Evolutionary conservation across 2,888 invertebrate genomes (phyloP), one percentile per base, ranked within the genome.

Genomic region (Acholoe squamosa): DNA sequence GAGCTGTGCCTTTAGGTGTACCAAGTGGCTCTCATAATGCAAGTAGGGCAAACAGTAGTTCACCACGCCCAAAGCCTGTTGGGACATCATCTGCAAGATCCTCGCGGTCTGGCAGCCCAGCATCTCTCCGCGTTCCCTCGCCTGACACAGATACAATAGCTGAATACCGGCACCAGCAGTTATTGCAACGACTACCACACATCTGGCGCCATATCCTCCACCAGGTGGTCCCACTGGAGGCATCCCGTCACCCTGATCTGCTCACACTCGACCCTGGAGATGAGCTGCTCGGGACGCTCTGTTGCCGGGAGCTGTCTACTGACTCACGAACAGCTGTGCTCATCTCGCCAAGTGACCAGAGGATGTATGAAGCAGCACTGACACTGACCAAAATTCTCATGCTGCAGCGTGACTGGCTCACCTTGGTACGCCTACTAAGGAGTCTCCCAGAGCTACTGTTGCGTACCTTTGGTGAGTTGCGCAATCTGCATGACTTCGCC

Each of bases 151-250:
- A 25, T 25, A 94, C 95, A 91, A 94, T 95, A 31, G 93, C 93
- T 77, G 95, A 95, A 91, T 95, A 95, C 90, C 93, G 94, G 0
- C 95, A 95, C 90, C 94, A 94, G 34, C 94, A 94, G 91, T 92
- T 95, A 33, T 93, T 93, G 0, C 92, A 94, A 22, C 94, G 94
- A 31, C 94, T 94, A 91, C 94, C 94, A 0, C 92, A 93, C 34
- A 92, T 95, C 84, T 93, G 94, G 92, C 93, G 94, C 51, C 95
- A 94, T 89, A 91, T 95, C n/a, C 61, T 89, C 31, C 67, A 34
- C 34, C 89, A 89, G 43, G 67, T 89, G 22, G 34, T 89, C 10
- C 89, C 89, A n/a, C 89, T 89, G 34, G 89, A 89, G 34, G 19
- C n/a, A 22, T 25, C 89, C 33, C 61, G 56, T 0, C 31, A 43